Conservation (phyloP, 2,888 invertebrate species). For the Thyatira batis region DNA sequence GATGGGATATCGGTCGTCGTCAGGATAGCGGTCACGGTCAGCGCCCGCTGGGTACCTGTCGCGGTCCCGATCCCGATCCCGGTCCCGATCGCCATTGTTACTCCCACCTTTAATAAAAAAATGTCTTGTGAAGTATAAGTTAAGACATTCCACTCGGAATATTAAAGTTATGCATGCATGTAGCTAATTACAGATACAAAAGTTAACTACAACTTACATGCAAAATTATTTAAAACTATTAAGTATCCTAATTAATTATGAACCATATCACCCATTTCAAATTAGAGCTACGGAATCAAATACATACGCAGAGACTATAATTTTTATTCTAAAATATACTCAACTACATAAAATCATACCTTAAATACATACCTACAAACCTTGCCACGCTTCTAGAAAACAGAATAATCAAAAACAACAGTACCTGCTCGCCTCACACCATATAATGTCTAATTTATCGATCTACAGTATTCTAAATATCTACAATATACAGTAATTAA, state of each 20-base stretch:
- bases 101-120: slow-evolving; percentile 67
- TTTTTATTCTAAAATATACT: not conserved
- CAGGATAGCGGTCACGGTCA: slow-evolving; percentile 75
- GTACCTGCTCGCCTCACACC: not conserved
- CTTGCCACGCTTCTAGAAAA: not conserved
- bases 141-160: slow-evolving; percentile 17
- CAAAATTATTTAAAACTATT: no score
- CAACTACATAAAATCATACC: not conserved
- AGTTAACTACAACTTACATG: not conserved
- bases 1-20: slow-evolving; percentile 76
- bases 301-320: not conserved
- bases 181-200: not conserved
- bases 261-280: no score
- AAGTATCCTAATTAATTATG: not conserved
- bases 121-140: slow-evolving; percentile 10
- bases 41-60: slow-evolving; percentile 73
- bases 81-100: slow-evolving; percentile 58
- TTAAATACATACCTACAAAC: not conserved
- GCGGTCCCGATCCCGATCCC: slow-evolving; percentile 44
- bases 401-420: not conserved
- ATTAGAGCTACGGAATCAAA: not conserved
- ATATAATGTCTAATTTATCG: not conserved
- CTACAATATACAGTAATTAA: not conserved
- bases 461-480: not conserved
- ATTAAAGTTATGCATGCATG: slow-evolving; percentile 7